Evolutionary conservation across 2,888 invertebrate species (phyloP).

Genomic region (Eudasyphora cyanicolor): DNA sequence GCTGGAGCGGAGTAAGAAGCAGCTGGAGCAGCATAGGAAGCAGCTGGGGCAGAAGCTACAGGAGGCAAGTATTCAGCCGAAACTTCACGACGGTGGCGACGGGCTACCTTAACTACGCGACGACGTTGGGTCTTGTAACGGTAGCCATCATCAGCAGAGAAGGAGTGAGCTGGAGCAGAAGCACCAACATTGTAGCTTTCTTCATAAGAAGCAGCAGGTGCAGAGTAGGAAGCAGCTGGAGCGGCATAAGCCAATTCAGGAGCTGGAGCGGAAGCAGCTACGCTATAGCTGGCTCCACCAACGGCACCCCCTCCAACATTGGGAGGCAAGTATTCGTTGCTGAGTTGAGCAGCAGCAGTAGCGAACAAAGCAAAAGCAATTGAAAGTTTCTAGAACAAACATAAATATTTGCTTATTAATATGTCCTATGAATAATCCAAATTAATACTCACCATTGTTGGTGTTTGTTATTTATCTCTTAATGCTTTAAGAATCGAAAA

Average conservation of each 20-base stretch:
- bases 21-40: constrained; percentile 68
- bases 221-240: constrained; percentile 57
- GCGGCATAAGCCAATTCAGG: constrained; percentile 39
- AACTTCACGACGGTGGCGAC: constrained; percentile 44
- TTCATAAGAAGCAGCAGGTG: constrained; percentile 58
- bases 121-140: constrained; percentile 75
- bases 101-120: constrained; percentile 57
- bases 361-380: constrained; percentile 75
- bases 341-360: constrained; percentile 74
- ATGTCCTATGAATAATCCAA: no score
- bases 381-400: constrained; percentile 72
- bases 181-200: constrained; percentile 51
- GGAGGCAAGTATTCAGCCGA: constrained; percentile 73
- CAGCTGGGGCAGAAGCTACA: constrained; percentile 61
- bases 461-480: no score
- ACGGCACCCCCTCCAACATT: constrained; percentile 52
- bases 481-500: no score
- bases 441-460: no score
- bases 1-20: constrained; percentile 66
- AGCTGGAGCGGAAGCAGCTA: constrained; percentile 8
- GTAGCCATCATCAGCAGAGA: constrained; percentile 75
- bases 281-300: constrained; percentile 29
- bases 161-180: constrained; percentile 72
- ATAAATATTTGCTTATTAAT: no score
- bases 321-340: constrained; percentile 71